Conservation (phyloP, 2,888 invertebrate species). For the Latheticus oryzae region DNA sequence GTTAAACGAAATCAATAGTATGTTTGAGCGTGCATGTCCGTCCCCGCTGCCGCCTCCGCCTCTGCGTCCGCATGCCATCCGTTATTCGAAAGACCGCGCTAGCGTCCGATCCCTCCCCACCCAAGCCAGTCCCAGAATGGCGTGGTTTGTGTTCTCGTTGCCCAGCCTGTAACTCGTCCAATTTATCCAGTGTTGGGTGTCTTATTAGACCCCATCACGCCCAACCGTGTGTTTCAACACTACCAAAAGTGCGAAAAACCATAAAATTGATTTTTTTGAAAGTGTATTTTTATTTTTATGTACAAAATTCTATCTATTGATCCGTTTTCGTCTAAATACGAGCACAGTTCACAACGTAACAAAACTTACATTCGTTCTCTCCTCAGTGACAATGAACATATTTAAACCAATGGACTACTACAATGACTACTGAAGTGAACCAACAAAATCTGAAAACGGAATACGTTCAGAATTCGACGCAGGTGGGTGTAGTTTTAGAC, state of each 20-base stretch:
- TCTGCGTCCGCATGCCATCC: slow-evolving; percentile 44
- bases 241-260: too few relatives aligned
- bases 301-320: too few relatives aligned
- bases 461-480: slow-evolving; percentile 40
- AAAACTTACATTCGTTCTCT: not conserved
- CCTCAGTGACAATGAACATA: slow-evolving; percentile 36
- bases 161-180: slow-evolving; percentile 62
- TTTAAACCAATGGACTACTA: slow-evolving; percentile 26
- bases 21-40: too few relatives aligned
- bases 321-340: too few relatives aligned
- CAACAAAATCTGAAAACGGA: slow-evolving; percentile 37
- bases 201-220: slow-evolving; percentile 40
- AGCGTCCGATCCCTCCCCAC: slow-evolving; percentile 52
- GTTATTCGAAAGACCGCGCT: slow-evolving; percentile 49
- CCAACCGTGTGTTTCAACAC: slow-evolving; percentile 45
- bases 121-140: slow-evolving; percentile 63
- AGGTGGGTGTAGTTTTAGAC: slow-evolving; percentile 36
- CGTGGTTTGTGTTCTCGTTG: slow-evolving; percentile 65
- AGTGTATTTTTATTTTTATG: too few relatives aligned
- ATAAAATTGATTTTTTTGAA: too few relatives aligned
- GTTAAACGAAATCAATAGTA: too few relatives aligned
- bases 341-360: slow-evolving; percentile 26
- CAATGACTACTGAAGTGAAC: slow-evolving; percentile 37
- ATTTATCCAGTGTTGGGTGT: slow-evolving; percentile 51
- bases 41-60: slow-evolving; percentile 43